Evolutionary conservation across 2,888 invertebrate genomes (phyloP), one percentile per base, ranked within the genome.

Genomic region (Holacanthella duospinosa): DNA sequence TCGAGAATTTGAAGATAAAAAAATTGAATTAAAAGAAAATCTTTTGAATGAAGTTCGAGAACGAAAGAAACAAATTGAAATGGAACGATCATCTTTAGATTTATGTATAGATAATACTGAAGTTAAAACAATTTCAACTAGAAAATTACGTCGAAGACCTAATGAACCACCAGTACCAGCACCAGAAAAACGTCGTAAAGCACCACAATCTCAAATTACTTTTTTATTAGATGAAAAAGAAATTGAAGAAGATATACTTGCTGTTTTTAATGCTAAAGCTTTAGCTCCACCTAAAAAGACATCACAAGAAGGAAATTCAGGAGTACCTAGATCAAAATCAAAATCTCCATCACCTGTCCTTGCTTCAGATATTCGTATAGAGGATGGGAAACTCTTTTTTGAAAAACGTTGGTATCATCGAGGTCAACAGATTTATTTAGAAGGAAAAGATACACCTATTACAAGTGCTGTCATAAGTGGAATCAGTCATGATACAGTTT

Each of bases 1-100:
- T 0, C 89, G 91, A 76, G 95, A 96, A 75, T 93, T 91, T 79
- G 94, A 95, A 75, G 94, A 96, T 75, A 93, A 94, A 77, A 93
- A 93, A 77, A 83, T 89, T 69, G 95, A 95, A 76, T 78, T 95
- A 24, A 84, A 87, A 73, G 94, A 94, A 77, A 93, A 87, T 77
- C 79, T 96, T 43, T 82, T 96, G 29, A 85, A 85, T 36, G 95
- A 96, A 77, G 86, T 94, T 76, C 95, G 95, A 75, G 95, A 96
- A 74, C 93, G 94, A 75, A 83, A 88, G 74, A 87, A 88, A 74
- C 83, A 87, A 73, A 90, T 95, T 61, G 95, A 96, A 77, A 84
- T 85, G 64, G 96, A 96, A 76, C 79, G 93, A 62, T 84, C 85
- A 68, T 88, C 86, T 58, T 86, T 95, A 83, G 96, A 96, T 76